Conservation (phyloP, 1,140 invertebrate species). For the Brachionus rubens region DNA sequence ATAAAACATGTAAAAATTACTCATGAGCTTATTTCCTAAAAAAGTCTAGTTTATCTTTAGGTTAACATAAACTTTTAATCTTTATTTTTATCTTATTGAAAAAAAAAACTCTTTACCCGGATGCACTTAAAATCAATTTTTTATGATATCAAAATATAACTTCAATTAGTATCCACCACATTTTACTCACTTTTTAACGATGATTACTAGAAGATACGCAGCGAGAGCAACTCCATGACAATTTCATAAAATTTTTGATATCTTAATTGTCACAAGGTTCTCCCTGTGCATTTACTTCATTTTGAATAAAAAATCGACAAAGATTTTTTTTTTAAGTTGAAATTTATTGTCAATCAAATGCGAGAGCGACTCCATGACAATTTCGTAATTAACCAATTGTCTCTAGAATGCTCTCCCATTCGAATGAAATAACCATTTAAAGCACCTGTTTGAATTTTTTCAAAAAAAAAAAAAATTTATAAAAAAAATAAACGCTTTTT, state of each 20-base stretch:
- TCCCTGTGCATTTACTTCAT: conserved; percentile 33
- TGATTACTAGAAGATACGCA: background rate
- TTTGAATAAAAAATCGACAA: background rate
- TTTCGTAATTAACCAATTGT: background rate
- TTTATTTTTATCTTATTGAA: too few species aligned
- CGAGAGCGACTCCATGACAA: conserved; percentile 45
- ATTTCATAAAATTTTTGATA: conserved; percentile 1
- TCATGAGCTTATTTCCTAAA: too few species aligned
- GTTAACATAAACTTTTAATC: too few species aligned
- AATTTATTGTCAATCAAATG: conserved; percentile 3
- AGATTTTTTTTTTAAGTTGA: background rate
- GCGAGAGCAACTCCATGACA: conserved; percentile 45
- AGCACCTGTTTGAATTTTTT: background rate
- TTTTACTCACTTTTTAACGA: too few species aligned
- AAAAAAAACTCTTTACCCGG: too few species aligned
- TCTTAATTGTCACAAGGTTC: conserved; percentile 36
- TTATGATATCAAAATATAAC: too few species aligned
- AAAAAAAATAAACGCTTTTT: background rate
- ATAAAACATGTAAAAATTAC: too few species aligned
- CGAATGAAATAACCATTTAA: background rate
- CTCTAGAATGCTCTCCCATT: conserved; percentile 28
- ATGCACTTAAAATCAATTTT: too few species aligned
- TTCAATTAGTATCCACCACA: too few species aligned
- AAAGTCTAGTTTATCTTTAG: too few species aligned
- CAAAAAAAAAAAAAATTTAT: too few species aligned